These are phyloP conservation scores for Telenomus remus DNA, from an alignment of 1,140 invertebrate genomes.

Conservation along the genomic window DNA sequence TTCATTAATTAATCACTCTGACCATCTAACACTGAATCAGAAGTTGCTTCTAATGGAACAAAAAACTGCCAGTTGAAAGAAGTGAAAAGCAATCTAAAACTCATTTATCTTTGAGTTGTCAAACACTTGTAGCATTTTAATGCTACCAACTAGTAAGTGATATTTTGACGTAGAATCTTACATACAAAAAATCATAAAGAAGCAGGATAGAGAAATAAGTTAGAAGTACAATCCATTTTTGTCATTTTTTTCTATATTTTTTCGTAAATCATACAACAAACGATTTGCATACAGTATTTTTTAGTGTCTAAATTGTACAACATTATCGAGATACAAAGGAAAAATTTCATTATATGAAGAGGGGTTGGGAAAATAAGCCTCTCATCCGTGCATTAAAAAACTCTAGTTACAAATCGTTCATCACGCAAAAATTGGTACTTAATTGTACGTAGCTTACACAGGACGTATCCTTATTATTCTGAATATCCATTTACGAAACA, in stretches of 20 bases:
- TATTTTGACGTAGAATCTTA: too few relatives aligned
- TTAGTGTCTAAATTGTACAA: constrained; percentile 36
- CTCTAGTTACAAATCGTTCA: constrained; percentile 43
- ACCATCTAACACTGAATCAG: too few relatives aligned
- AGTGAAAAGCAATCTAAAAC: too few relatives aligned
- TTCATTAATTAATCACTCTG: too few relatives aligned
- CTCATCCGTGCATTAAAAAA: constrained; percentile 37
- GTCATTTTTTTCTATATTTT: constrained; percentile 20
- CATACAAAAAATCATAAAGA: too few relatives aligned
- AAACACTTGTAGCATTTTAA: too few relatives aligned
- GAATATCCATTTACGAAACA: constrained; percentile 29
- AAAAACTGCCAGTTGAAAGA: too few relatives aligned
- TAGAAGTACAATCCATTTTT: not conserved
- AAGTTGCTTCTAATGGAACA: too few relatives aligned
- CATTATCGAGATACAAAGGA: constrained; percentile 35
- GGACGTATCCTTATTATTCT: constrained; percentile 12
- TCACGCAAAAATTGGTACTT: constrained; percentile 34
- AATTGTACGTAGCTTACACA: constrained; percentile 28
- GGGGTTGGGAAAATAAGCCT: constrained; percentile 4
- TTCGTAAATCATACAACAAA: constrained; percentile 49
- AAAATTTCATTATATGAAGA: constrained; percentile 1
- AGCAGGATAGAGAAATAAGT: too few relatives aligned
- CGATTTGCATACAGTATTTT: constrained; percentile 41
- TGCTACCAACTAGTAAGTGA: too few relatives aligned
- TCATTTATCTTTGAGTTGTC: too few relatives aligned